Evolutionary conservation across 1,140 invertebrate species (phyloP).

Genomic region (Drosophila nebulosa): DNA sequence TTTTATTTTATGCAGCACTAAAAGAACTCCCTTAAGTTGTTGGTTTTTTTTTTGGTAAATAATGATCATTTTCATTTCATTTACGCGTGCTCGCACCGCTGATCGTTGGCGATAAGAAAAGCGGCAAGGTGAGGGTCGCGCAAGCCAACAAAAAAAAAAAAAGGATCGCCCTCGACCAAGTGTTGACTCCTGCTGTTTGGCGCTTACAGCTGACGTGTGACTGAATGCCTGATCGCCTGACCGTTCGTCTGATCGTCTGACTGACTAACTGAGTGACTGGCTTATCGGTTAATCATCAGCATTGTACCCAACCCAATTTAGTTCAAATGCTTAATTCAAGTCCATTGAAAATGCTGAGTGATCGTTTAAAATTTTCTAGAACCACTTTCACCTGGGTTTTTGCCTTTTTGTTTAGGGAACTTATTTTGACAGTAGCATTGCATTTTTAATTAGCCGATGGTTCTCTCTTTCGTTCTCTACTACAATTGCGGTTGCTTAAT

Average conservation of each 20-base stretch:
- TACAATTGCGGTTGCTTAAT: constrained; percentile 40
- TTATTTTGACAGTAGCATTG: constrained; percentile 54
- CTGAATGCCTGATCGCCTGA: constrained; percentile 42
- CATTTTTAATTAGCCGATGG: constrained; percentile 65
- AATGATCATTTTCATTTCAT: constrained; percentile 80
- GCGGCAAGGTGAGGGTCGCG: constrained; percentile 31
- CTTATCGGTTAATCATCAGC: constrained; percentile 63
- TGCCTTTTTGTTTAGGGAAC: background rate
- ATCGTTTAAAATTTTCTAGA: constrained; percentile 53
- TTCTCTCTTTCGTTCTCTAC: constrained; percentile 14
- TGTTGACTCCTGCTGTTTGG: constrained; percentile 75
- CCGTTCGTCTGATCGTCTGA: constrained; percentile 48
- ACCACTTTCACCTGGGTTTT: constrained; percentile 41
- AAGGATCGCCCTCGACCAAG: constrained; percentile 50
- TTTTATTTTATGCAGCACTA: constrained; percentile 47
- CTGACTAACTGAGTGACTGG: constrained; percentile 48
- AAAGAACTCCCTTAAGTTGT: constrained; percentile 20
- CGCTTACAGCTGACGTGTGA: constrained; percentile 76
- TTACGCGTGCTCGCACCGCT: constrained; percentile 63
- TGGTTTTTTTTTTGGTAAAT: constrained; percentile 45
- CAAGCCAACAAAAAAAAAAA: constrained; percentile 42
- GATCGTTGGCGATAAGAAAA: constrained; percentile 57
- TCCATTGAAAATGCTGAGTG: constrained; percentile 51
- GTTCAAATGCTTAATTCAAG: constrained; percentile 56
- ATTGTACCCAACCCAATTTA: background rate